Base-by-base conservation (phyloP, 2,113 vertebrate genomes). In the Colius striatus region DNA sequence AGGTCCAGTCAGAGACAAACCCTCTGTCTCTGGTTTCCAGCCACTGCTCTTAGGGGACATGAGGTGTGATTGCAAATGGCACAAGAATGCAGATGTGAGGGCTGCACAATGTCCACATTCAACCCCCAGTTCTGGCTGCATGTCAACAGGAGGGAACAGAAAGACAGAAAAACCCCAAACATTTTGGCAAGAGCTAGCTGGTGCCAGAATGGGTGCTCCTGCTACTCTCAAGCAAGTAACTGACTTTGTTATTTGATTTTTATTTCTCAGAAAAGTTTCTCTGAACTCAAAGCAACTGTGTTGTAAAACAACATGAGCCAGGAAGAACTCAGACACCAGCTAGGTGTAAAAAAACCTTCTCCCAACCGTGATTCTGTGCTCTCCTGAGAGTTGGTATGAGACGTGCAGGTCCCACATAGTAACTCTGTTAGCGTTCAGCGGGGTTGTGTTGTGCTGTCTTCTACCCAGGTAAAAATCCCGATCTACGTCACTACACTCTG, bases 51-150 rank as follows among this genome's bases (percentile, higher is more conserved):
- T 68, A 22, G 68, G 83, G 62, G 73, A 92, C 92, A 83, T 3
- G 77, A 96, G 89, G 87, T 95, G 87, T 76, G 85, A 86, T 80
- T 92, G 95, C 12, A 1, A 95, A 90, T 84, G 92, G 74, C 83
- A 95, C 79, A 94, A 92, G 79, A 94, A 91, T 76, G 91, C 58
- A 84, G 77, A 96, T 90, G 81, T 19, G 75, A 74, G 61, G 53
- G 85, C 94, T 97, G 92, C 61, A 94, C 92, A 95, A 90, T 76
- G 86, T 93, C 72, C 80, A 74, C 54, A 93, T 92, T 94, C 75
- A 94, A 66, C 18, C 61, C 78, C 67, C 1, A 14, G 15, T 55
- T 36, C 72, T 91, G 89, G 94, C 87, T 81, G 47, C 45, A 25
- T 66, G 72, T 91, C 89, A 97, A 76, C 43, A 87, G 72, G 41